phyloP scores from a whole-genome alignment of 2,888 invertebrate species.

The Gasteruption jaculator region DNA sequence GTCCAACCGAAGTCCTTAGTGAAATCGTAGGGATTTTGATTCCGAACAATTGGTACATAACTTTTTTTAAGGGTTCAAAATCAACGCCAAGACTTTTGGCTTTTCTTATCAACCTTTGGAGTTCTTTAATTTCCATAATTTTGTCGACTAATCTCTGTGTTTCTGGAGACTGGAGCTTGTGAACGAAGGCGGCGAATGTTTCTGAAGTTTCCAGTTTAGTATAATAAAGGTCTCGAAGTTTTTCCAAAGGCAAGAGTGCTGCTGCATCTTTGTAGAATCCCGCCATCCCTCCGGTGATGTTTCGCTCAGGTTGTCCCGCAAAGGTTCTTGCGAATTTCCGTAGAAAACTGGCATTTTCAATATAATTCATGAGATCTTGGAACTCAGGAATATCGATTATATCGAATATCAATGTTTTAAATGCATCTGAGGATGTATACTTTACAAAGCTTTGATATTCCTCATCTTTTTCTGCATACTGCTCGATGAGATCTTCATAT shows the following conservation, averaged over 20 bases:
- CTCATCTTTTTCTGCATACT: no score
- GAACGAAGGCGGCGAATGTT: slow-evolving; percentile 26
- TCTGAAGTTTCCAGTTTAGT: slow-evolving; percentile 28
- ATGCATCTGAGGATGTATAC: slow-evolving; percentile 30
- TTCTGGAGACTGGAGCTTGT: slow-evolving; percentile 23
- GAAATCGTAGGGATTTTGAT: no score
- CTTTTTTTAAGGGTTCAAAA: no score
- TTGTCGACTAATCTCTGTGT: slow-evolving; percentile 25
- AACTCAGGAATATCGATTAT: slow-evolving; percentile 24
- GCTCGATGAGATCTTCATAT: no score
- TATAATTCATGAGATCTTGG: slow-evolving; percentile 19
- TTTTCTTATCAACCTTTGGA: no score
- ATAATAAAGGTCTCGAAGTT: slow-evolving; percentile 27
- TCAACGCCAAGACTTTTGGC: no score
- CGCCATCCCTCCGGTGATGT: slow-evolving; percentile 25
- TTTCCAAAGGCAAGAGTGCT: slow-evolving; percentile 24
- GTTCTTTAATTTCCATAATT: no score
- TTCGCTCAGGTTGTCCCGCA: no score
- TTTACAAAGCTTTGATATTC: no score
- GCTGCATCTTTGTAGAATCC: slow-evolving; percentile 28
- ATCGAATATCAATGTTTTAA: slow-evolving; percentile 23
- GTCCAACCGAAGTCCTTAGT: no score
- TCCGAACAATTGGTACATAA: no score
- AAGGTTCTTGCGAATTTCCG: slow-evolving; percentile 17
- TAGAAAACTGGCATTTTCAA: slow-evolving; percentile 24